Evolutionary conservation across 53 echinoderm and acorn worm species (phyloP).

Genomic region (Holothuria leucospilota): DNA sequence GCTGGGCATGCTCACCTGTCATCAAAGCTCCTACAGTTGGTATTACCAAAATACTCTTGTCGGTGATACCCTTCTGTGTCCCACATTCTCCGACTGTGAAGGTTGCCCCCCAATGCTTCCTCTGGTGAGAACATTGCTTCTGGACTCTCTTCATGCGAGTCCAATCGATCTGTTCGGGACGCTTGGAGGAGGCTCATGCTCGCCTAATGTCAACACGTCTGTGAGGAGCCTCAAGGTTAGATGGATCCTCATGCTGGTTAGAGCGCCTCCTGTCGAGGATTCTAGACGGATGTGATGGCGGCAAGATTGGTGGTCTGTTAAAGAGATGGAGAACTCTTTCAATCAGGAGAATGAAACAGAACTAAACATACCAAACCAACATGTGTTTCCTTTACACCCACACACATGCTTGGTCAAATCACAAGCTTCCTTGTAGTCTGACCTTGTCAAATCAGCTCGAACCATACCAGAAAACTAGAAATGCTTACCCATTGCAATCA

Average conservation of each 20-base stretch:
- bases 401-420: no score
- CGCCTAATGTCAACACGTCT: background rate
- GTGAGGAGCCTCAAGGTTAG: conserved; percentile 8
- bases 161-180: conserved; percentile 31
- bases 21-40: conserved; percentile 21
- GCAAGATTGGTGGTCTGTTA: conserved; percentile 27
- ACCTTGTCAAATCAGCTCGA: no score
- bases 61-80: conserved; percentile 24
- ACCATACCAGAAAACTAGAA: no score
- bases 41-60: background rate
- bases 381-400: no score
- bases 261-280: conserved; percentile 47
- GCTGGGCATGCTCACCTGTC: conserved; percentile 20
- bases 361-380: no score
- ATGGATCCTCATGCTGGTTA: conserved; percentile 25
- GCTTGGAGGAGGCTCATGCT: conserved; percentile 42
- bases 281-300: conserved; percentile 36
- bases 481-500: no score
- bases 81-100: conserved; percentile 33
- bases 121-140: conserved; percentile 25
- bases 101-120: conserved; percentile 1
- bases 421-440: no score
- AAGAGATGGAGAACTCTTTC: background rate
- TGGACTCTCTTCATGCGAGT: conserved; percentile 29
- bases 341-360: no score